Evolutionary conservation across 1,140 invertebrate genomes (phyloP).

Genomic region (Atopsyche davidsoni): DNA sequence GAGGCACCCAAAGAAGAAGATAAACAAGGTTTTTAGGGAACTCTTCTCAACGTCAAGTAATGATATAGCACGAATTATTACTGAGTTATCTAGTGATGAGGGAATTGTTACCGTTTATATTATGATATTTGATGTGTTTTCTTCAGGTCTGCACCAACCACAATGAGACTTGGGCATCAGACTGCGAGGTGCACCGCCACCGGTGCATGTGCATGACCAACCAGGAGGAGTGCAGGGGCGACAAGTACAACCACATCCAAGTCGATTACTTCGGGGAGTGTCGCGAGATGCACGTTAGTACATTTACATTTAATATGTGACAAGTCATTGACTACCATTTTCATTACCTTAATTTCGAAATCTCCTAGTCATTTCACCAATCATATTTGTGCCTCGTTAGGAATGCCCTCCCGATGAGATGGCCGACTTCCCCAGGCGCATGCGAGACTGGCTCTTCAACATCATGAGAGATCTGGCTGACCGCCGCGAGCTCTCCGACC

Average conservation of each 20-base stretch:
- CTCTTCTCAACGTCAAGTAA: too few relatives aligned
- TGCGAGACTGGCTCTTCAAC: conserved; percentile 96
- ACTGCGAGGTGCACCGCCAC: conserved; percentile 87
- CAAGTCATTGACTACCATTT: background rate
- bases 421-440: conserved; percentile 84
- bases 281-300: conserved; percentile 65
- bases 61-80: too few relatives aligned
- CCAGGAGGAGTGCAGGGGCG: conserved; percentile 64
- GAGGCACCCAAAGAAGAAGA: too few relatives aligned
- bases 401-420: conserved; percentile 78
- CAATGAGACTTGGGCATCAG: conserved; percentile 89
- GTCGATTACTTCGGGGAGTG: conserved; percentile 89
- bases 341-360: too few relatives aligned
- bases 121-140: conserved; percentile 15
- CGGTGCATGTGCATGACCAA: conserved; percentile 79
- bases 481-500: conserved; percentile 74
- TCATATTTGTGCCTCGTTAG: conserved; percentile 37
- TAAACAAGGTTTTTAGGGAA: too few relatives aligned
- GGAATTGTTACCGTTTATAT: too few relatives aligned
- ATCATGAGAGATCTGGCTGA: conserved; percentile 92
- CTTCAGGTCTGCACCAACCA: conserved; percentile 83
- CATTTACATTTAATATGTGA: conserved; percentile 5
- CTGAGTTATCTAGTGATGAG: background rate
- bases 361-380: background rate
- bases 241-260: conserved; percentile 78